phyloP scores from a whole-genome alignment of 37 sponge, comb jelly and placozoan species.

The Geodia barretti region DNA sequence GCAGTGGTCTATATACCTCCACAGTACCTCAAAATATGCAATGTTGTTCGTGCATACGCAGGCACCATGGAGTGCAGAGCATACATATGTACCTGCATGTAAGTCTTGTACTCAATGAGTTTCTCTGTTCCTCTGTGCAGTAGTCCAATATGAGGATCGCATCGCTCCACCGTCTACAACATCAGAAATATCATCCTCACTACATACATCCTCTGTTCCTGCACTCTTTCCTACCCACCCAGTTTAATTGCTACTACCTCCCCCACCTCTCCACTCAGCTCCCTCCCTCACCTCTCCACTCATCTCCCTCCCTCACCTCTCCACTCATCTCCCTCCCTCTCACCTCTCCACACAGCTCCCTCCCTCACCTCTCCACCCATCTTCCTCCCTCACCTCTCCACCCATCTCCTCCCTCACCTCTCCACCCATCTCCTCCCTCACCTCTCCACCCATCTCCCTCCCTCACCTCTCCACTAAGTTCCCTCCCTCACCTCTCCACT shows the following conservation, averaged over 20 bases:
- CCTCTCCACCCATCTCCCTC: neutral
- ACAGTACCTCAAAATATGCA: no score
- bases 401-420: neutral
- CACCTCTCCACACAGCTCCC: neutral
- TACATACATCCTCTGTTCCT: neutral
- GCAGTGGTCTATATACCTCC: no score
- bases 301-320: neutral
- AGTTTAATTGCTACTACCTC: neutral
- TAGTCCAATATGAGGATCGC: conserved; percentile 98
- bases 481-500: neutral
- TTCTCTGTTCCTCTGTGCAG: conserved; percentile 99
- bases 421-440: neutral
- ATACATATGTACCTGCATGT: conserved; percentile 69
- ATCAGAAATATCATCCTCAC: neutral
- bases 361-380: neutral
- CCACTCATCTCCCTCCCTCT: neutral
- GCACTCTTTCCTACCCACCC: neutral
- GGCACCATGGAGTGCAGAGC: no score
- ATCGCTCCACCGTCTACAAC: conserved; percentile 73
- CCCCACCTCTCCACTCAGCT: conserved; percentile 13
- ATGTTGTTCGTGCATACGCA: no score
- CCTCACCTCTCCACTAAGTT: conserved; percentile 1
- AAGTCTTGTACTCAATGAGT: conserved; percentile 98
- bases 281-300: neutral
- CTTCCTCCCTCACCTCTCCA: neutral